A percentile compares a stretch with the other conserved stretches of the same genome.
Conservation (phyloP, 2,888 invertebrate species). For the Synergus gifuensis region DNA sequence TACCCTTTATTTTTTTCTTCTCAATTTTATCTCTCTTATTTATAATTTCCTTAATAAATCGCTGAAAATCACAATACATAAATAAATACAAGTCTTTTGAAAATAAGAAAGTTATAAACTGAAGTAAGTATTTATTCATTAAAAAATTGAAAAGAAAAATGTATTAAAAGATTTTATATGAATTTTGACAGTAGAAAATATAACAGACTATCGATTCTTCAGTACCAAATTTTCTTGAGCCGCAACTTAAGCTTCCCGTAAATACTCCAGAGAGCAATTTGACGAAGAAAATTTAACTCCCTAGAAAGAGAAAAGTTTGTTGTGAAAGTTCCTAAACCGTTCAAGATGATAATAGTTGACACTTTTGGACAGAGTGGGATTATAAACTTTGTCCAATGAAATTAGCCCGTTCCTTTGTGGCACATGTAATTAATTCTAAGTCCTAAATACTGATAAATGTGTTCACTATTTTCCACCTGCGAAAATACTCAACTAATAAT, state of each 20-base stretch:
- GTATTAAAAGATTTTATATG: background rate
- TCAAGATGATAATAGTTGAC: constrained; percentile 20
- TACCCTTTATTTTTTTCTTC: background rate
- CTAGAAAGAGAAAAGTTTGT: constrained; percentile 30
- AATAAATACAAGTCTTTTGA: background rate
- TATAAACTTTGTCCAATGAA: constrained; percentile 22
- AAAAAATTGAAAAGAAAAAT: background rate
- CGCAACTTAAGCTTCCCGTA: constrained; percentile 17
- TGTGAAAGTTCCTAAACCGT: constrained; percentile 26
- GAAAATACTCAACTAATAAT: background rate
- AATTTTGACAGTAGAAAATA: background rate
- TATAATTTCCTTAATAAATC: background rate
- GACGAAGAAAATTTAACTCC: constrained; percentile 19
- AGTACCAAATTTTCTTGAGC: constrained; percentile 1
- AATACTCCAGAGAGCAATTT: constrained; percentile 40
- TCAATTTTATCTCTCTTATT: background rate
- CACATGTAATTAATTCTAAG: constrained; percentile 13
- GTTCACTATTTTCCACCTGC: background rate
- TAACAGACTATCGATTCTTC: constrained; percentile 17
- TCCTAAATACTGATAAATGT: constrained; percentile 13
- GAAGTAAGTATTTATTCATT: background rate
- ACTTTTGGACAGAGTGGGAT: constrained; percentile 26
- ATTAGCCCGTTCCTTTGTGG: background rate
- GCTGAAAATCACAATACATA: background rate
- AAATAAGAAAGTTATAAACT: background rate